phyloP scores from a whole-genome alignment of 2,888 invertebrate species.

The Ophion ellenae region DNA sequence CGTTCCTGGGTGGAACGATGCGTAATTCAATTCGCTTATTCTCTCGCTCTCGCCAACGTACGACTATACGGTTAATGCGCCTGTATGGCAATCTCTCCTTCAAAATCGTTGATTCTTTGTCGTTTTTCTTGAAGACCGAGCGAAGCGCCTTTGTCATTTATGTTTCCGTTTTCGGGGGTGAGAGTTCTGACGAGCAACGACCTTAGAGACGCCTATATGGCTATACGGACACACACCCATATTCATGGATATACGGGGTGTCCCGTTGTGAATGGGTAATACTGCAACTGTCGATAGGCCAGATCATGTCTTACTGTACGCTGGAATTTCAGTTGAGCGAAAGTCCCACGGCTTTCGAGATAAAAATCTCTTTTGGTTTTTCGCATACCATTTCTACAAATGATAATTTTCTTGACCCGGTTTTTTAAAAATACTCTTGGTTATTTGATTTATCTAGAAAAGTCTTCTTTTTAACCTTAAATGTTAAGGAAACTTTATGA shows the following conservation, averaged over 20 bases:
- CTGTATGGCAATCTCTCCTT: conserved; percentile 53
- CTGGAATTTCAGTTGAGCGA: no score
- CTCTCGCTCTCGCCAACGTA: conserved; percentile 23
- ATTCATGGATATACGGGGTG: background rate
- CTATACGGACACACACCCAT: conserved; percentile 3
- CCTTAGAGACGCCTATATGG: background rate
- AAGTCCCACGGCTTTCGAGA: no score
- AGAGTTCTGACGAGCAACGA: conserved; percentile 57
- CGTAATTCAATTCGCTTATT: conserved; percentile 56
- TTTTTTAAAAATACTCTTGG: no score
- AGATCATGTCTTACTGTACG: no score
- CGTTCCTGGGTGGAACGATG: conserved; percentile 71
- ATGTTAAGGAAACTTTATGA: no score
- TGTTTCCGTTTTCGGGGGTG: conserved; percentile 80
- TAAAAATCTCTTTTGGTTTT: no score
- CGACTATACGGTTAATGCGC: conserved; percentile 1
- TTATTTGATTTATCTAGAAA: no score
- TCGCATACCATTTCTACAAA: no score
- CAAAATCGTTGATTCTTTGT: conserved; percentile 66
- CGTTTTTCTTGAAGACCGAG: conserved; percentile 45
- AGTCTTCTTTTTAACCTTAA: no score
- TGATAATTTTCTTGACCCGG: no score
- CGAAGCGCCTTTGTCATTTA: conserved; percentile 79
- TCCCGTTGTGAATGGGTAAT: no score
- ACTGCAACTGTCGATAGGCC: no score